Evolutionary conservation across 2,888 invertebrate genomes (phyloP), one percentile per base, ranked within the genome.

Genomic region (Proisotoma minuta): DNA sequence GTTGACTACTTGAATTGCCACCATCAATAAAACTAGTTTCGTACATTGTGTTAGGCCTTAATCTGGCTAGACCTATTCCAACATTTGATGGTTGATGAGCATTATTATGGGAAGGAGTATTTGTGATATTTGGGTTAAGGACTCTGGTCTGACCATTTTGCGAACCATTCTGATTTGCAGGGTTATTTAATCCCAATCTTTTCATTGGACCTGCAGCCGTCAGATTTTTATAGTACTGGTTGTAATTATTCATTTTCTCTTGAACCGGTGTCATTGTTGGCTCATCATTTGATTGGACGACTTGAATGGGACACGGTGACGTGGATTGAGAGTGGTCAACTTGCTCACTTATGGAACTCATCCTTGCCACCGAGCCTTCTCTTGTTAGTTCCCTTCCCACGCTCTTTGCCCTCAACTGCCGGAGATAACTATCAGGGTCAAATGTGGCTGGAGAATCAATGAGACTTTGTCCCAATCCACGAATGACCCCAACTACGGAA

Each of bases 241-340:
- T 61, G 54, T 72, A 72, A 57, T 67, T 70, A 54, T 72, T 72
- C 72, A 72, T 72, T 49, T 72, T 72, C 27, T 72, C 72, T 52
- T 72, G 72, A 26, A 68, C 63, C 18, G 49, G 48, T 5, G 59
- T 40, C 27, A 40, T 5, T 12, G 43, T 39, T 4, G 18, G 52
- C 8, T 34, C 8, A 15, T 34, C 34, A 43, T 43, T 43, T 12
- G 5, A 5, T 4, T n/a, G 10, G 8, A 8, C 34, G 34, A 34
- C 34, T 10, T 47, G 20, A n/a, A n/a, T 10, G 47, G 34, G 34
- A 34, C 34, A 34, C 20, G 10, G 20, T 10, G 47, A 47, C 47
- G 10, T 10, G 18, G 47, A n/a, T 47, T 47, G 5, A 3, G 4
- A 10, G 22, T 49, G 20, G 50, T 5, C 24, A 22, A 23, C 53